A percentile compares a stretch with the other conserved stretches of the same genome.
These are phyloP conservation scores for Poeciliopsis presidionis DNA, from an alignment of 2,797 vertebrate genomes.

Conservation along the genomic window DNA sequence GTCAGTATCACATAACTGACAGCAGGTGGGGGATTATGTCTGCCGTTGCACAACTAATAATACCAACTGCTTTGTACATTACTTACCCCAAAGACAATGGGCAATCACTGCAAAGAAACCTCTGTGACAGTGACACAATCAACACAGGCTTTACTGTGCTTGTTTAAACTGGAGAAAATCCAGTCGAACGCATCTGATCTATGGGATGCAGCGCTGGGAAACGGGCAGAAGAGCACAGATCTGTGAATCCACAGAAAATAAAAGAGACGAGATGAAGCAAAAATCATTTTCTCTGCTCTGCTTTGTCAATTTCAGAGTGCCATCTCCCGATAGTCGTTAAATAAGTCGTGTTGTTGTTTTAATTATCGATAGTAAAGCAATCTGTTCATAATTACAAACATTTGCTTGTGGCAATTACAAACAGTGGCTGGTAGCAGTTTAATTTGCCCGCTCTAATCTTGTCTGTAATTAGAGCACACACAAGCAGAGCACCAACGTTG, in stretches of 20 bases:
- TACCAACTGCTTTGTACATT: conserved; percentile 70
- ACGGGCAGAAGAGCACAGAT: conserved; percentile 45
- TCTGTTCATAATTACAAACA: conserved; percentile 91
- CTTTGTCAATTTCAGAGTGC: conserved; percentile 79
- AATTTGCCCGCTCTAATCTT: conserved; percentile 87
- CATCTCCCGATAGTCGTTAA: conserved; percentile 84
- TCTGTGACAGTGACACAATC: conserved; percentile 51
- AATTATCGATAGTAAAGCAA: conserved; percentile 89
- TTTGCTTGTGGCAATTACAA: conserved; percentile 90
- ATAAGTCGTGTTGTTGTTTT: conserved; percentile 88
- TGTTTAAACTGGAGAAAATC: conserved; percentile 67
- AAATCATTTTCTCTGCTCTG: conserved; percentile 70
- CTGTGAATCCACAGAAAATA: conserved; percentile 31
- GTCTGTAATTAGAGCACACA: conserved; percentile 89
- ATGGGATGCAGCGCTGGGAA: conserved; percentile 34
- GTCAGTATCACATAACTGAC: conserved; percentile 73
- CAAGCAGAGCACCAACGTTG: conserved; percentile 80
- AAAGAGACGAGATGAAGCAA: conserved; percentile 41
- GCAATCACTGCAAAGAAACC: conserved; percentile 58
- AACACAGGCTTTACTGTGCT: conserved; percentile 53
- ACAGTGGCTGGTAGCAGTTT: conserved; percentile 87
- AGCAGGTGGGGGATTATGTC: conserved; percentile 78
- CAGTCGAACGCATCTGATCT: conserved; percentile 60
- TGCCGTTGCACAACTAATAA: conserved; percentile 72
- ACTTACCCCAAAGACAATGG: conserved; percentile 66